phyloP scores from a whole-genome alignment of 1,140 invertebrate genomes.

The Chironomus striatipennis region DNA sequence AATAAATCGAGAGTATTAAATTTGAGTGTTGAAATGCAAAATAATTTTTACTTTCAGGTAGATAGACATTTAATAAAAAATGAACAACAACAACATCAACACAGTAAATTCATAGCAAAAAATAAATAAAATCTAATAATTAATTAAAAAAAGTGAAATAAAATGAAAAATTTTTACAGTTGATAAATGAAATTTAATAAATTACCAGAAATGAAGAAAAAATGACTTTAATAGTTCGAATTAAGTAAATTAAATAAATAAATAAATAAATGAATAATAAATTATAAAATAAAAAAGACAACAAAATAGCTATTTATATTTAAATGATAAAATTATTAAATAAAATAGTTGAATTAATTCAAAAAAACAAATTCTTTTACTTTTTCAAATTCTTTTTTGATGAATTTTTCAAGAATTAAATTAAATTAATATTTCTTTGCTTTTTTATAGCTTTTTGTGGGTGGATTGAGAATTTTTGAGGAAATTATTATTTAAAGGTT shows the following conservation, averaged over 20 bases:
- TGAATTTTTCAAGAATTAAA: not conserved
- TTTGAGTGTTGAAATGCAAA: not conserved
- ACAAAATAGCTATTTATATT: no score
- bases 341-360: no score
- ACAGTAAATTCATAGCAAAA: not conserved
- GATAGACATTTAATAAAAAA: not conserved
- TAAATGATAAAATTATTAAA: no score
- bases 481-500: no score
- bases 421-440: not conserved
- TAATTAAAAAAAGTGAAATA: not conserved
- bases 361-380: no score
- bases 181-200: not conserved
- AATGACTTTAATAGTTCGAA: conserved; percentile 7
- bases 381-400: not conserved
- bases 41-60: conserved; percentile 9
- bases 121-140: no score
- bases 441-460: not conserved
- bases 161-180: not conserved
- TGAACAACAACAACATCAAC: not conserved
- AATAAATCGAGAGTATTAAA: not conserved
- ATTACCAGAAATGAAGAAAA: not conserved
- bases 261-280: not conserved
- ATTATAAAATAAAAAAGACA: not conserved
- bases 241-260: not conserved
- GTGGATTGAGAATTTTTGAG: no score